Conservation (phyloP, 2,888 invertebrate genomes). For the Lathronympha strigana region DNA sequence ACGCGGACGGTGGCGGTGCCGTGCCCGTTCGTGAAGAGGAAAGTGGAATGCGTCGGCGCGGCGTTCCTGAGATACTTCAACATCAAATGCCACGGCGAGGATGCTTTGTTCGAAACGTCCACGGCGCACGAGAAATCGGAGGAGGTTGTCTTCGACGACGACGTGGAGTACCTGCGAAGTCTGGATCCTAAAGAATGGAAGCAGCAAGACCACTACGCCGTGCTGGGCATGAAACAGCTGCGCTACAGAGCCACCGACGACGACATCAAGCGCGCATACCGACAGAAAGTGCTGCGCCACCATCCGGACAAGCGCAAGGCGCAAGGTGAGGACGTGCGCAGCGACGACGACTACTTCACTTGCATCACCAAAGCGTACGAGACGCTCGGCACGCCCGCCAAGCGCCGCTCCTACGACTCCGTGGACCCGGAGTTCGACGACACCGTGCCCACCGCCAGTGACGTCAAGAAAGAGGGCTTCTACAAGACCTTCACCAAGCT, state of each 20-base stretch:
- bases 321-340: slow-evolving; percentile 92
- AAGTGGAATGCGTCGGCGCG: slow-evolving; percentile 81
- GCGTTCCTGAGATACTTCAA: slow-evolving; percentile 79
- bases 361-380: slow-evolving; percentile 99
- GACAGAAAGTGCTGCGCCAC: slow-evolving; percentile 90
- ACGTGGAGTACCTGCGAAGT: slow-evolving; percentile 92
- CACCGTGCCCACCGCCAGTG: slow-evolving; percentile 89
- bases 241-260: slow-evolving; percentile 95
- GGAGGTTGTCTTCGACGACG: slow-evolving; percentile 85
- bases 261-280: slow-evolving; percentile 97
- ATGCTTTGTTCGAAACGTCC: slow-evolving; percentile 70
- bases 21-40: slow-evolving; percentile 65
- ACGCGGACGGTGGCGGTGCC: slow-evolving; percentile 68
- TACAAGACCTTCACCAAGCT: slow-evolving; percentile 87
- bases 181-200: slow-evolving; percentile 99
- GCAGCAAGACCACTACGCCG: slow-evolving; percentile 98
- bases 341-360: slow-evolving; percentile 98
- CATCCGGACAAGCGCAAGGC: slow-evolving; percentile 99
- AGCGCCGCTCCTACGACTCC: slow-evolving; percentile 97
- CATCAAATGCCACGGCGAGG: slow-evolving; percentile 78
- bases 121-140: slow-evolving; percentile 74
- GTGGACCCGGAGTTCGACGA: slow-evolving; percentile 98
- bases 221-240: slow-evolving; percentile 93
- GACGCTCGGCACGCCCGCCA: slow-evolving; percentile 90
- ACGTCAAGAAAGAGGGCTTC: slow-evolving; percentile 91